These are phyloP conservation scores for Delphinapterus leucas DNA, from an alignment of 2,113 vertebrate genomes.

Conservation along the genomic window DNA sequence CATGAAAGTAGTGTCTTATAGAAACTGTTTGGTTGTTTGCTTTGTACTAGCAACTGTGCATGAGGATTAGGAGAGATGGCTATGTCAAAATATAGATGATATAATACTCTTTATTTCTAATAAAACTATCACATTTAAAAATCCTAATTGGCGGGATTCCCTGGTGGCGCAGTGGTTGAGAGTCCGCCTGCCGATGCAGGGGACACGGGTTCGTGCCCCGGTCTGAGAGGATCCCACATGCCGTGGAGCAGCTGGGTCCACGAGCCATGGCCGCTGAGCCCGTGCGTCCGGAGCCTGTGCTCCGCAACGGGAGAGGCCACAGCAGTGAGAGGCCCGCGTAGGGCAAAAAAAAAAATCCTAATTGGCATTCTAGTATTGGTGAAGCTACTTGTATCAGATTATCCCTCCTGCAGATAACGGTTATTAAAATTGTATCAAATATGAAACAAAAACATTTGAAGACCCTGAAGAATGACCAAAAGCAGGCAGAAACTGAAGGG, in stretches of 20 bases:
- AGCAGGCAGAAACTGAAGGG: neutral
- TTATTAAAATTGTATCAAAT: neutral
- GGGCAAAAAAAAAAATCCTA: neutral
- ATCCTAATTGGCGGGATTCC: neutral
- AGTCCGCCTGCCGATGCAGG: no score
- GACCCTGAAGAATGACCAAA: neutral
- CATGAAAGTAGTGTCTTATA: neutral
- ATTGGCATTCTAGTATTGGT: neutral
- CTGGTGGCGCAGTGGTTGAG: no score
- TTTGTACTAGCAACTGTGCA: neutral
- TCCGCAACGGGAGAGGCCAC: no score
- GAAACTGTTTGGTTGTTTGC: neutral
- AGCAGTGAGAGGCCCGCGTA: no score
- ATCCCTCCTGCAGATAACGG: neutral
- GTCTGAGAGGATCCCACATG: no score
- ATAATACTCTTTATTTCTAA: neutral
- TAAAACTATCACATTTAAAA: neutral
- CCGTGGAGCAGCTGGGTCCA: rapidly evolving
- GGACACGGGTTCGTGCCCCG: no score
- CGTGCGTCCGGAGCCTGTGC: no score
- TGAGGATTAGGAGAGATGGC: neutral
- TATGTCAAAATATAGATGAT: neutral
- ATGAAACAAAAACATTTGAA: neutral
- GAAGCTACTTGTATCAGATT: neutral
- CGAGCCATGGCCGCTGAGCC: no score